phyloP scores from a whole-genome alignment of 2,113 vertebrate species.

The Sceloporus tristichus region DNA sequence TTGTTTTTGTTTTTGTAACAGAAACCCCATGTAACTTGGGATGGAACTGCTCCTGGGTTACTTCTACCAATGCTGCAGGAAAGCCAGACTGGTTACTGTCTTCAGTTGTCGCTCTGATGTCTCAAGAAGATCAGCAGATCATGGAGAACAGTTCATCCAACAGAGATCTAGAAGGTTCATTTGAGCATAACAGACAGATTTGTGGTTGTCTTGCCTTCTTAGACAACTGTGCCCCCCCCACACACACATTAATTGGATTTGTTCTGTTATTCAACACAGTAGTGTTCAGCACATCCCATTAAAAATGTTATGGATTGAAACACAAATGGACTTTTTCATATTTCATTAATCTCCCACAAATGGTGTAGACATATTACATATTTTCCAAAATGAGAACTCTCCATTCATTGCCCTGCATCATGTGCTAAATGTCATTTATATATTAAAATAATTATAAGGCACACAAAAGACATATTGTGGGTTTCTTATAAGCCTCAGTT shows the following conservation, averaged over 20 bases:
- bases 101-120: constrained; percentile 51
- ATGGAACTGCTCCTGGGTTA: constrained; percentile 73
- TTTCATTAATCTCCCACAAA: background rate
- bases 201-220: background rate
- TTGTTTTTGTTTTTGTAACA: constrained; percentile 39
- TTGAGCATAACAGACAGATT: background rate
- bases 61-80: constrained; percentile 63
- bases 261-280: background rate
- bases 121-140: constrained; percentile 61
- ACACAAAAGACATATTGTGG: constrained; percentile 16
- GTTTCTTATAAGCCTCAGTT: background rate
- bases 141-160: constrained; percentile 59
- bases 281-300: background rate
- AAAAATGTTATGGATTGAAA: constrained; percentile 12
- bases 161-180: constrained; percentile 66
- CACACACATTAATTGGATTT: background rate
- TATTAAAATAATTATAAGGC: constrained; percentile 1
- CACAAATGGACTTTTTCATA: constrained; percentile 9
- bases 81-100: constrained; percentile 73
- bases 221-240: background rate
- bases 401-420: background rate
- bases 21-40: constrained; percentile 65
- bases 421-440: constrained; percentile 14
- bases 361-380: background rate
- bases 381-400: background rate